Percentiles rank a stretch among this genome's conserved stretches.
These are phyloP conservation scores for Myanophis thanlyinensis DNA, from an alignment of 2,113 vertebrate species.

Conservation along the genomic window DNA sequence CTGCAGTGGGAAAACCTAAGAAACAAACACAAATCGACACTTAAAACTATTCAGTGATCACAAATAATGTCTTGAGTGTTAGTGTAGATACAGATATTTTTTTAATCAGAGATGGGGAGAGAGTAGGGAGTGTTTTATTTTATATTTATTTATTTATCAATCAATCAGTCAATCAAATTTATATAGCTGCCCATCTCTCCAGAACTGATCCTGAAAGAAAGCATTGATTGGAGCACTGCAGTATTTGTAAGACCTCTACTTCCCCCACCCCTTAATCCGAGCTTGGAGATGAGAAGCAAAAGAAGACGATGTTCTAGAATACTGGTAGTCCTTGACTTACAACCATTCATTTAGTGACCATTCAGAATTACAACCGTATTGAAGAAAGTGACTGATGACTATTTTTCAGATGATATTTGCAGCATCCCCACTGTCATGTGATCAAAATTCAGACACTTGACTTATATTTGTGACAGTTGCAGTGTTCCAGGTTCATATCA, in stretches of 20 bases:
- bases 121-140: not conserved
- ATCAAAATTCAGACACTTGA: not conserved
- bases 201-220: not conserved
- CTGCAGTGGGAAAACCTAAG: not conserved
- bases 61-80: not conserved
- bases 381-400: not conserved
- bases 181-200: not conserved
- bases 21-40: not conserved
- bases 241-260: not conserved
- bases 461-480: not conserved
- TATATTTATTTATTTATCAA: too few species aligned
- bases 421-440: not conserved
- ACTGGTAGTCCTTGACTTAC: not conserved
- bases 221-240: not conserved
- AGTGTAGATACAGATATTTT: not conserved
- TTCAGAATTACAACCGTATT: not conserved
- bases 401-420: not conserved
- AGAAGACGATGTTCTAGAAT: not conserved
- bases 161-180: not conserved
- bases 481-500: not conserved
- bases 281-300: not conserved
- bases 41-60: not conserved
- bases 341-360: not conserved
- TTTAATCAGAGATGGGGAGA: not conserved
- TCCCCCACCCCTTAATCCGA: not conserved